Percentiles rank a stretch among this genome's conserved stretches.
Conservation (phyloP, 2,888 invertebrate genomes). For the Linyphia triangularis region DNA sequence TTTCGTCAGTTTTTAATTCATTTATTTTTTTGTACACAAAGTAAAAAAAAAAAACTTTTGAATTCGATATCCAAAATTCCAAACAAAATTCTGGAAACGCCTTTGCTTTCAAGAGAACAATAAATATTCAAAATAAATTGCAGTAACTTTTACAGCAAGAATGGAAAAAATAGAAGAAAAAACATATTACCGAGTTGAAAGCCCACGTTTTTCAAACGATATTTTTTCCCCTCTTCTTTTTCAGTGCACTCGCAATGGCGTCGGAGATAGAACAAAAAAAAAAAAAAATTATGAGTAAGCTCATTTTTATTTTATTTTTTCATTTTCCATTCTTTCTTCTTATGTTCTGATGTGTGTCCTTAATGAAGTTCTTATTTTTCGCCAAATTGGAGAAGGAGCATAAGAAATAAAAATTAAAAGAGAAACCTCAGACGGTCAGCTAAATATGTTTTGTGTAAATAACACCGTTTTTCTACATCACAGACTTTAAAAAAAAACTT, state of each 20-base stretch:
- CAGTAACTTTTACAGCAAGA: background rate
- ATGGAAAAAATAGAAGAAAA: background rate
- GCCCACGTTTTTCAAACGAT: background rate
- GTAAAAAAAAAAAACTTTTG: too few relatives aligned
- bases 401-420: constrained; percentile 7
- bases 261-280: background rate
- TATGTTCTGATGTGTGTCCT: constrained; percentile 1
- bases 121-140: background rate
- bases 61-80: background rate
- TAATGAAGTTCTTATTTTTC: constrained; percentile 62
- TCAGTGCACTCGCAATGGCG: background rate
- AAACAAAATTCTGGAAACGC: background rate
- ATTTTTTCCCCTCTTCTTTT: background rate
- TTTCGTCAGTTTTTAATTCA: too few relatives aligned
- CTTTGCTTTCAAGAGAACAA: background rate
- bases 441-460: constrained; percentile 62
- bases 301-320: constrained; percentile 3
- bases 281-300: background rate
- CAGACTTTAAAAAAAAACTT: constrained; percentile 4
- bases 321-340: background rate
- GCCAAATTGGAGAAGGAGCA: background rate
- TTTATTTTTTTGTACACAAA: background rate
- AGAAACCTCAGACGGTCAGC: constrained; percentile 26
- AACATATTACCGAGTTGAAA: background rate
- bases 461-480: constrained; percentile 49